These are phyloP conservation scores for Myoxocephalus aenaeus DNA, from an alignment of 2,797 vertebrate species.

Conservation along the genomic window DNA sequence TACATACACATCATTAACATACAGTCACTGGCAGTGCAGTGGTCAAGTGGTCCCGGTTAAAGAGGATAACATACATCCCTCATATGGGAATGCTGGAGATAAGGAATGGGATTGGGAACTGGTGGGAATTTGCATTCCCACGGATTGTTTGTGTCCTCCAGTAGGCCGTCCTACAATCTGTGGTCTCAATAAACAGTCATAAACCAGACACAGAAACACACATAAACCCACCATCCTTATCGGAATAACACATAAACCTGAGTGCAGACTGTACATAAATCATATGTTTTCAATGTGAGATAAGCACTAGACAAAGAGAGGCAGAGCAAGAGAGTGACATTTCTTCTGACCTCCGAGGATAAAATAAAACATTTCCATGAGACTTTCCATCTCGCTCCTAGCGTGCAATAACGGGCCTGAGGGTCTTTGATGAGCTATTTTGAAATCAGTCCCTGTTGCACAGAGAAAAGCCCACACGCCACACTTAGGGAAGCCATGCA, in stretches of 20 bases:
- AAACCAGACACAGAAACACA: constrained; percentile 64
- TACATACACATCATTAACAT: constrained; percentile 16
- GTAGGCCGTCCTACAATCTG: constrained; percentile 68
- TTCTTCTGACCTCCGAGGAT: constrained; percentile 14
- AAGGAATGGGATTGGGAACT: constrained; percentile 81
- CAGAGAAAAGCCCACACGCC: constrained; percentile 44
- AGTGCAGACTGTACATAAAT: constrained; percentile 77
- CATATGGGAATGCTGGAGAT: constrained; percentile 76
- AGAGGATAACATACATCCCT: constrained; percentile 55
- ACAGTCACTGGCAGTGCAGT: background rate
- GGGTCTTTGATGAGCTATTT: constrained; percentile 44
- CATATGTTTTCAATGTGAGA: constrained; percentile 73
- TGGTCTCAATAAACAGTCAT: constrained; percentile 80
- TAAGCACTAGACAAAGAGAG: constrained; percentile 61
- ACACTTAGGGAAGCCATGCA: constrained; percentile 19
- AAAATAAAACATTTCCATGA: constrained; percentile 51
- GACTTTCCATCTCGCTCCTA: constrained; percentile 32
- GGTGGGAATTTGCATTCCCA: constrained; percentile 77
- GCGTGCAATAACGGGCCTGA: constrained; percentile 35
- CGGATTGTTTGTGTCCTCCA: constrained; percentile 73
- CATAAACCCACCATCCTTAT: constrained; percentile 66
- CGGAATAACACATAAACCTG: constrained; percentile 66
- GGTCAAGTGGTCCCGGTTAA: constrained; percentile 28
- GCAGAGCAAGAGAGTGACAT: constrained; percentile 14
- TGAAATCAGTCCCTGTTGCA: constrained; percentile 36